Percentiles rank a stretch among this genome's conserved stretches.
These are phyloP conservation scores for Jacana jacana DNA, from an alignment of 2,113 vertebrate species.

Conservation along the genomic window DNA sequence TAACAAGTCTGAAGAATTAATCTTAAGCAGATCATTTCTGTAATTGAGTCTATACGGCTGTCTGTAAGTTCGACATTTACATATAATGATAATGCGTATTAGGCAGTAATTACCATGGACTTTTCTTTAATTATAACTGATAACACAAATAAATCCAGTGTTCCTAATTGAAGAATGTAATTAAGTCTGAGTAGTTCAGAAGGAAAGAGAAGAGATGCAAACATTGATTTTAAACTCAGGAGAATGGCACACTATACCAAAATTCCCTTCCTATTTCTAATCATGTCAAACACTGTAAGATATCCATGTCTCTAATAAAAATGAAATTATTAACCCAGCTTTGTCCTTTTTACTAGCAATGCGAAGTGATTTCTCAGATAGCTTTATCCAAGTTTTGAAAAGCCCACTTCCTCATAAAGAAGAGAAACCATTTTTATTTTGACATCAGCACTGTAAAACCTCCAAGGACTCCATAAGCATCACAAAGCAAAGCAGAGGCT, in stretches of 20 bases:
- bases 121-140: slow-evolving; percentile 64
- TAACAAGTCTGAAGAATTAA: slow-evolving; percentile 45
- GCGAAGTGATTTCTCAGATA: background rate
- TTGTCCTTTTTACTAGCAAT: background rate
- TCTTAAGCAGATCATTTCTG: slow-evolving; percentile 48
- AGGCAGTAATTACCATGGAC: slow-evolving; percentile 42
- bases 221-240: slow-evolving; percentile 19
- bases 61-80: background rate
- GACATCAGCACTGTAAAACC: background rate
- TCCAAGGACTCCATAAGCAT: background rate
- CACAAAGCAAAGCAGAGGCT: background rate
- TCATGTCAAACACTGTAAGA: background rate
- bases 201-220: background rate
- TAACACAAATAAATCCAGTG: slow-evolving; percentile 47
- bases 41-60: slow-evolving; percentile 24
- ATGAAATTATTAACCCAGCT: background rate
- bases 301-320: background rate
- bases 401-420: background rate
- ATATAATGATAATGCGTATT: slow-evolving; percentile 47
- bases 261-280: background rate
- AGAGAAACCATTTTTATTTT: background rate
- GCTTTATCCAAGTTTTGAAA: background rate
- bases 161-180: slow-evolving; percentile 48
- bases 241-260: background rate
- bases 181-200: background rate